These are phyloP conservation scores for Oncopodura yosiiana DNA, from an alignment of 1,140 invertebrate genomes.

Conservation along the genomic window DNA sequence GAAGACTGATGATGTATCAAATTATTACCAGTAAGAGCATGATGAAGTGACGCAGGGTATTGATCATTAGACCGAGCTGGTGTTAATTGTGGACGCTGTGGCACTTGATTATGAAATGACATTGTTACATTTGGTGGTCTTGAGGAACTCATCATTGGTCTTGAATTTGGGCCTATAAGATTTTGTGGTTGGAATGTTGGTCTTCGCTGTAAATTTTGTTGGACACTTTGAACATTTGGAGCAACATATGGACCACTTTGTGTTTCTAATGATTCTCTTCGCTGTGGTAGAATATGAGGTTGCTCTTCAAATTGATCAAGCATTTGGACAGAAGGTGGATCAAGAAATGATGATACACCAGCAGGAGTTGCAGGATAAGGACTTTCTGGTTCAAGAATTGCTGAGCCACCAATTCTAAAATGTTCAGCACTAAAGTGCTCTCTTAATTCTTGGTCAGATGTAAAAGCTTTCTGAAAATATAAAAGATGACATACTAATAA, in stretches of 20 bases:
- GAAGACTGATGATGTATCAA: neutral
- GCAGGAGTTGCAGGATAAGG: conserved; percentile 15
- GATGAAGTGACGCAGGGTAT: conserved; percentile 21
- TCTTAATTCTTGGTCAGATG: conserved; percentile 23
- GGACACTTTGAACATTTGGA: neutral
- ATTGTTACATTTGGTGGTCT: neutral
- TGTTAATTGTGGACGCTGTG: neutral
- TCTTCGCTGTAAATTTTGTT: neutral
- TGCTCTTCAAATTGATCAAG: too few relatives aligned
- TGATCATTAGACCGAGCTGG: neutral
- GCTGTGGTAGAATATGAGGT: neutral
- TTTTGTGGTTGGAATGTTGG: neutral
- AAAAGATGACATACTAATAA: too few relatives aligned
- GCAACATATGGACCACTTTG: neutral
- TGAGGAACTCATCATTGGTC: neutral
- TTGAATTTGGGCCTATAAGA: neutral
- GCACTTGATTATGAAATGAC: neutral
- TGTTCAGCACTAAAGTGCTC: conserved; percentile 29
- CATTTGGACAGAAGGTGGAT: too few relatives aligned
- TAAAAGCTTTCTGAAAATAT: conserved; percentile 23
- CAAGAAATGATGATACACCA: too few relatives aligned
- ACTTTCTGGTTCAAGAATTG: conserved; percentile 32
- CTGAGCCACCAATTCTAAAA: conserved; percentile 19
- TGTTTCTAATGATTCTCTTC: neutral
- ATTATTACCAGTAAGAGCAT: conserved; percentile 9